Conservation (phyloP, 2,797 vertebrate genomes). For the Anolis apletophallus region DNA sequence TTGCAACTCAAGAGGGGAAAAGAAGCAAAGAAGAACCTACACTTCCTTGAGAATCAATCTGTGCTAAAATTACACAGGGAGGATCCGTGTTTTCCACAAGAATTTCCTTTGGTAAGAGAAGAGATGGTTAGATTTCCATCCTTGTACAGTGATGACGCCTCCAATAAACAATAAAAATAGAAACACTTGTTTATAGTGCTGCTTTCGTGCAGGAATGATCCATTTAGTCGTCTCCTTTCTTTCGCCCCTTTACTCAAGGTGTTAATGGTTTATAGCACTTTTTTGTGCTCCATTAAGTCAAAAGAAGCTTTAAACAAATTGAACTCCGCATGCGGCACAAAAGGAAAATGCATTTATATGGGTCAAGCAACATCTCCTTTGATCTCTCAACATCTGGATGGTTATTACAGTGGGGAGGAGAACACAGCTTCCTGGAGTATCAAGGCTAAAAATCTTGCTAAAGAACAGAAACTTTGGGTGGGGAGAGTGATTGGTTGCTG, state of each 20-base stretch:
- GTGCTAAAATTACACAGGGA: slow-evolving; percentile 15
- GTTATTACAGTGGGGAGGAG: neutral
- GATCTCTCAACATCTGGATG: slow-evolving; percentile 3
- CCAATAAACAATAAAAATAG: neutral
- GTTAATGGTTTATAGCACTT: slow-evolving; percentile 27
- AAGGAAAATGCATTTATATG: slow-evolving; percentile 24
- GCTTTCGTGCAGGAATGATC: neutral
- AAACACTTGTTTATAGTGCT: slow-evolving; percentile 3
- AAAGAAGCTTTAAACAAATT: slow-evolving; percentile 29
- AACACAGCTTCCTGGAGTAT: slow-evolving; percentile 9
- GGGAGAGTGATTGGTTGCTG: neutral
- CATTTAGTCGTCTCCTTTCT: slow-evolving; percentile 17
- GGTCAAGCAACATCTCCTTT: slow-evolving; percentile 20
- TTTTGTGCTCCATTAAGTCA: neutral
- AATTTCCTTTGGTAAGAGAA: slow-evolving; percentile 7
- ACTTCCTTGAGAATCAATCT: slow-evolving; percentile 19
- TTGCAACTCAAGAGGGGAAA: neutral
- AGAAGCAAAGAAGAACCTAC: slow-evolving; percentile 5
- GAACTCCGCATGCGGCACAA: slow-evolving; percentile 9
- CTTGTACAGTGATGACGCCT: neutral
- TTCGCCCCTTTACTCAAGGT: neutral
- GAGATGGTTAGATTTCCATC: neutral
- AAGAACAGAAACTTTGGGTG: neutral
- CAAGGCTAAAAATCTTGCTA: neutral
- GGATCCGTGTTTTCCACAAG: neutral